Percentiles rank a stretch among this genome's conserved stretches.
Evolutionary conservation across 2,113 vertebrate genomes (phyloP).

Genomic region (Syngnathus typhle): DNA sequence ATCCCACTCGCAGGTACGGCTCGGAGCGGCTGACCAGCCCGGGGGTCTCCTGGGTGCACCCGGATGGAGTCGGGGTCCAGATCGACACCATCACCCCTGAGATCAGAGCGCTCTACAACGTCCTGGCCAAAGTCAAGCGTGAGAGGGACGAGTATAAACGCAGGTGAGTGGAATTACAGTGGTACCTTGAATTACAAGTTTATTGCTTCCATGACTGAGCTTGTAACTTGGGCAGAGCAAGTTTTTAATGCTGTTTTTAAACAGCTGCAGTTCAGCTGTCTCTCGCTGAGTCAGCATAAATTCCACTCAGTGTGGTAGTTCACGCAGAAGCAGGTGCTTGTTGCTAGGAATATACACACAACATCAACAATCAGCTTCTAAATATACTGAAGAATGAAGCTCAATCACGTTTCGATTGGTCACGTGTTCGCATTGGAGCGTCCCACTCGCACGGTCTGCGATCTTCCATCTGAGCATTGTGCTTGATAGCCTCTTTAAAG

Average conservation of each 20-base stretch:
- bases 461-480: too few species aligned
- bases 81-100: constrained; percentile 98
- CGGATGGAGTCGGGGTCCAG: constrained; percentile 94
- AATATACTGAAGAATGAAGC: constrained; percentile 50
- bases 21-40: constrained; percentile 85
- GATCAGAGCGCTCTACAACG: constrained; percentile 96
- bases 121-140: constrained; percentile 93
- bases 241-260: constrained; percentile 13
- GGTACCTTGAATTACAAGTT: too few species aligned
- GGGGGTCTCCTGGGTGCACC: constrained; percentile 88
- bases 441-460: too few species aligned
- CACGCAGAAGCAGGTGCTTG: constrained; percentile 49
- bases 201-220: too few species aligned
- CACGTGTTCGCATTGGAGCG: neutral
- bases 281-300: constrained; percentile 52
- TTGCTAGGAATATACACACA: constrained; percentile 37
- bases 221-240: too few species aligned
- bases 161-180: constrained; percentile 72
- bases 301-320: constrained; percentile 23
- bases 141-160: constrained; percentile 94
- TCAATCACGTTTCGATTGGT: constrained; percentile 13
- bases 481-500: too few species aligned
- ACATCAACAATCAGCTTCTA: constrained; percentile 26
- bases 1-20: constrained; percentile 81
- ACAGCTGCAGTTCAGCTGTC: constrained; percentile 48